Evolutionary conservation across 2,888 invertebrate species (phyloP).

Genomic region (Glaucopsyche alexis): DNA sequence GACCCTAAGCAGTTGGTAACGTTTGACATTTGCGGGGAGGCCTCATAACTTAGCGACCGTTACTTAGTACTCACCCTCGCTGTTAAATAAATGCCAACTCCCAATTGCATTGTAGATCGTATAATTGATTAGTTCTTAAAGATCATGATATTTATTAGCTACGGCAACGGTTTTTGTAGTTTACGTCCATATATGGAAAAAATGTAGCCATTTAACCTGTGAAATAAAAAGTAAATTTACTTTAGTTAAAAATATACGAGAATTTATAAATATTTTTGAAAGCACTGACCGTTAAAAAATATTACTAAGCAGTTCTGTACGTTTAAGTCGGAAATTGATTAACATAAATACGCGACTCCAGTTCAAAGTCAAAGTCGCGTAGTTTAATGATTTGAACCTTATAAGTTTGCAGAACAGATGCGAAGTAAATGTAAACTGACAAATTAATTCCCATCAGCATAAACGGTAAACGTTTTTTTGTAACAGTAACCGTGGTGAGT

Average conservation of each 20-base stretch:
- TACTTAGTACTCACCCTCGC: constrained; percentile 1
- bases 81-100: constrained; percentile 2
- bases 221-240: no score
- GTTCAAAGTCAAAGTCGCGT: background rate
- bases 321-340: background rate
- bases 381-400: background rate
- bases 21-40: background rate
- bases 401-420: constrained; percentile 1
- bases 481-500: constrained; percentile 1
- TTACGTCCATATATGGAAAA: no score
- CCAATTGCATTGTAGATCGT: background rate
- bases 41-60: background rate
- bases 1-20: background rate
- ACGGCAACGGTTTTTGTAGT: background rate
- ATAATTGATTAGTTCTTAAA: background rate
- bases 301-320: no score
- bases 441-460: background rate
- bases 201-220: no score
- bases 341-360: background rate
- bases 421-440: background rate
- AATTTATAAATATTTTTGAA: no score
- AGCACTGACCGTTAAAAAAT: no score
- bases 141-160: background rate
- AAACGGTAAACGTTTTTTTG: constrained; percentile 4
- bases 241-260: no score